Conservation (phyloP, 2,888 invertebrate species). For the Drosophila cognata region DNA sequence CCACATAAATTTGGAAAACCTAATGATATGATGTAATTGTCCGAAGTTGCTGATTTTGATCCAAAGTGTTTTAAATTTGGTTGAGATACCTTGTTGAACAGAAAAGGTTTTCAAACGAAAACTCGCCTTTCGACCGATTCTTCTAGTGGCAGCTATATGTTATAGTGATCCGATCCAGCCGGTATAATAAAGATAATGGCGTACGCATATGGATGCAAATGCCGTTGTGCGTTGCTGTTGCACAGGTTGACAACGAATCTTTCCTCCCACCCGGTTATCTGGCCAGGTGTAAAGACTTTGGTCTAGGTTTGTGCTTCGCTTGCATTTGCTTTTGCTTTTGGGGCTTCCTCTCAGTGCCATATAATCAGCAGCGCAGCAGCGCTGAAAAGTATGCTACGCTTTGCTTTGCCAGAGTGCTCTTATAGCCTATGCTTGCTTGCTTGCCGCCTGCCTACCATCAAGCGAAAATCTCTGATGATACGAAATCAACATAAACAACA, state of each 20-base stretch:
- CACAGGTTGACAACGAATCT: slow-evolving; percentile 42
- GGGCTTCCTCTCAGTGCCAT: slow-evolving; percentile 44
- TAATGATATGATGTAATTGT: neutral
- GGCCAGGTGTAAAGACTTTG: slow-evolving; percentile 27
- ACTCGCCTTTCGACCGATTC: neutral
- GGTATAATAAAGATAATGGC: neutral
- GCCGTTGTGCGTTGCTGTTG: slow-evolving; percentile 4
- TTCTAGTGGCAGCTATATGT: no score
- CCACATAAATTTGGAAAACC: neutral
- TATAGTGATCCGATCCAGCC: neutral
- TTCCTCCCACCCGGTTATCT: slow-evolving; percentile 23
- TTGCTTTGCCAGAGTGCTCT: slow-evolving; percentile 29
- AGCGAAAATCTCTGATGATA: slow-evolving; percentile 79
- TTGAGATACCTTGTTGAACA: neutral
- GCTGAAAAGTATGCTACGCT: slow-evolving; percentile 76
- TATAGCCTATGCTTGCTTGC: slow-evolving; percentile 27
- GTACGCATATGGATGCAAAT: slow-evolving; percentile 38
- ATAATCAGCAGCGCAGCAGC: slow-evolving; percentile 71
- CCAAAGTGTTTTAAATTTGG: neutral
- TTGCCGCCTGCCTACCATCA: slow-evolving; percentile 45
- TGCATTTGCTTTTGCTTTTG: slow-evolving; percentile 52
- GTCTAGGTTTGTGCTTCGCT: slow-evolving; percentile 44
- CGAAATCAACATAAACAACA: slow-evolving; percentile 79
- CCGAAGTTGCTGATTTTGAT: neutral
- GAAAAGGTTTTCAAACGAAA: neutral